Base-by-base conservation (phyloP, 1,140 invertebrate genomes). In the Pogonognathellus flavescens region DNA sequence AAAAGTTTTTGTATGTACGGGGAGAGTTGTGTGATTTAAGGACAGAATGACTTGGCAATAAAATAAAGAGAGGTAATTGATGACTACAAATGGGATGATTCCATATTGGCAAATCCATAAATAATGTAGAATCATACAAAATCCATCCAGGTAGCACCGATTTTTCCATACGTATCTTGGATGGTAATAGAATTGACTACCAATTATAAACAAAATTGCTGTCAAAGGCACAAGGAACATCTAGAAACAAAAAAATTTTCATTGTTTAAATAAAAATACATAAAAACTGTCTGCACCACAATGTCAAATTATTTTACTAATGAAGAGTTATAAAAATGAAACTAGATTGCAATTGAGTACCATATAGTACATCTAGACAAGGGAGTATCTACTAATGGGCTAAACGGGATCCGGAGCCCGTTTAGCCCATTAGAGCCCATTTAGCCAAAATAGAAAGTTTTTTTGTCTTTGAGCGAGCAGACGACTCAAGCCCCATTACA, bases 1-100 rank as follows among this genome's bases (percentile, higher is more conserved):
- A 6, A 49, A 70, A 13, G 85, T 53, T 18, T 72, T 82, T 14
- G 31, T 20, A 25, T 85, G 86, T 1, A 86, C 85, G 25, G 85
- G 85, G 49, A 86, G 31, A 18, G 80, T 72, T 0, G 87, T 83
- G 49, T 88, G 87, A 20, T 83, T 86, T 11, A 88, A 62, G 8
- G 85, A 66, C 20, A 88, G 84, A 50, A 85, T 86, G 1, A 83
- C 83, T 55, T 86, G 85, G 14, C 83, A 49, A 55, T 88, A 88
- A 31, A 86, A 83, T n/a, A 85, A 85, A 31, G 80, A 80, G 2
- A 86, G 11, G 76, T 66, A 88, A 9, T 83, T 88, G 1, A 76
- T 50, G 13, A 88, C 18, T 22, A 86, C 25, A 22, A 82, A 88
- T 20, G 80, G 60, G 22, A 72, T 62, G 55, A 88, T 70, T 82